Conservation (phyloP, 23 tunicate genomes). For the Trididemnum miniatum region DNA sequence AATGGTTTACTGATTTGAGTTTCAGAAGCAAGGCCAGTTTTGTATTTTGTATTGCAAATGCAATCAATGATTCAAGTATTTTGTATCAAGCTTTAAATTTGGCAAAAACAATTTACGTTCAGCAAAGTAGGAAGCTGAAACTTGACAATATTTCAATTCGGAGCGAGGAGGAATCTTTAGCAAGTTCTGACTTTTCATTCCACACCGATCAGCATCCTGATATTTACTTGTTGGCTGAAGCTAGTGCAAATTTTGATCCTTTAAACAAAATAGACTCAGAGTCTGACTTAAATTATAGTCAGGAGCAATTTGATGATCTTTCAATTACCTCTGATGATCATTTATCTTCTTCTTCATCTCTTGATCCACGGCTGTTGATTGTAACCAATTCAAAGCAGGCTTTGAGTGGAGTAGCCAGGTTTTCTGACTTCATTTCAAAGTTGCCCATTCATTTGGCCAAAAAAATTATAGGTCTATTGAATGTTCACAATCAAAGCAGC, state of each 20-base stretch:
- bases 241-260: background rate
- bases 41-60: background rate
- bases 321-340: background rate
- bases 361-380: slow-evolving; percentile 12
- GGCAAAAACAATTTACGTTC: slow-evolving; percentile 18
- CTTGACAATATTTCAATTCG: background rate
- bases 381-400: slow-evolving; percentile 27
- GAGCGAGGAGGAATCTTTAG: background rate
- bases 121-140: background rate
- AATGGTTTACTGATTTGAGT: slow-evolving; percentile 8
- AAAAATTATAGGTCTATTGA: slow-evolving; percentile 20
- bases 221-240: slow-evolving; percentile 20
- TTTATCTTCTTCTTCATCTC: slow-evolving; percentile 8
- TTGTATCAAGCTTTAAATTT: slow-evolving; percentile 28
- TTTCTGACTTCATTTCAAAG: slow-evolving; percentile 15
- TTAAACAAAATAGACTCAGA: background rate
- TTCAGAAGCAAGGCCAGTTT: slow-evolving; percentile 17
- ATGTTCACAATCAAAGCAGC: slow-evolving; percentile 1
- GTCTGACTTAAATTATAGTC: background rate
- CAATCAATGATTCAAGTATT: slow-evolving; percentile 20
- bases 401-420: slow-evolving; percentile 5
- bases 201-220: slow-evolving; percentile 34
- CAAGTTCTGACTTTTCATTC: background rate
- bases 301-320: slow-evolving; percentile 10
- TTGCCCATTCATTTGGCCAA: slow-evolving; percentile 39